A percentile compares a stretch with the other conserved stretches of the same genome.
Evolutionary conservation across 2,113 vertebrate genomes (phyloP).

Genomic region (Chionis minor): DNA sequence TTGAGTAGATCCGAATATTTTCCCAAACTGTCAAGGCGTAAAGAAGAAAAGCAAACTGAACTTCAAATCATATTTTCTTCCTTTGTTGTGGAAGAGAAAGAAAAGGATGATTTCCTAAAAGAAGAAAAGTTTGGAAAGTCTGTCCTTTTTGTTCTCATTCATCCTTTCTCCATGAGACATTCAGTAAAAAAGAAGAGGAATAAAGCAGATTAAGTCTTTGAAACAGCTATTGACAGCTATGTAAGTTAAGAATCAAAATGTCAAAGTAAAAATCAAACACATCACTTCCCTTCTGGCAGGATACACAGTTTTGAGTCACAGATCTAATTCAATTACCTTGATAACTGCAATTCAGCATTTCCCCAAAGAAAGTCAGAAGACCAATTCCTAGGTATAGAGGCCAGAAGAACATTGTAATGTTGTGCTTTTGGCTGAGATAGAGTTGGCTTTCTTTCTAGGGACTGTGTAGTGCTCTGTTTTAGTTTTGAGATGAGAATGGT

Average conservation of each 20-base stretch:
- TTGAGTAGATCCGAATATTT: neutral
- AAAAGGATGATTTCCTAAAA: neutral
- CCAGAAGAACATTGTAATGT: neutral
- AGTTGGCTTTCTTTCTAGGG: neutral
- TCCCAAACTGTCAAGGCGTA: neutral
- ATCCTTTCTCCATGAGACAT: neutral
- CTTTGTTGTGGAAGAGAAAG: neutral
- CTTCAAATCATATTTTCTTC: neutral
- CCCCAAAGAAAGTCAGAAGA: neutral
- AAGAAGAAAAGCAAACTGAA: neutral
- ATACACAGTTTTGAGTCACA: neutral
- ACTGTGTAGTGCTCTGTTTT: neutral
- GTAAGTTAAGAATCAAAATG: neutral
- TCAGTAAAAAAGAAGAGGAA: neutral
- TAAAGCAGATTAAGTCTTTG: neutral
- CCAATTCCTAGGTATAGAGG: neutral
- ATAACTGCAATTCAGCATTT: neutral
- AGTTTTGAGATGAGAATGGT: neutral
- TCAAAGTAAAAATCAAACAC: neutral
- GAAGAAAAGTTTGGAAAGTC: neutral
- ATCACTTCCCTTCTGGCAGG: neutral
- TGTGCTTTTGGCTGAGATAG: neutral
- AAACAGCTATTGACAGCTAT: neutral
- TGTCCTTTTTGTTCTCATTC: neutral
- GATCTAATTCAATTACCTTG: neutral